phyloP scores from a whole-genome alignment of 2,797 vertebrate genomes.

The Rousettus madagascariensis region DNA sequence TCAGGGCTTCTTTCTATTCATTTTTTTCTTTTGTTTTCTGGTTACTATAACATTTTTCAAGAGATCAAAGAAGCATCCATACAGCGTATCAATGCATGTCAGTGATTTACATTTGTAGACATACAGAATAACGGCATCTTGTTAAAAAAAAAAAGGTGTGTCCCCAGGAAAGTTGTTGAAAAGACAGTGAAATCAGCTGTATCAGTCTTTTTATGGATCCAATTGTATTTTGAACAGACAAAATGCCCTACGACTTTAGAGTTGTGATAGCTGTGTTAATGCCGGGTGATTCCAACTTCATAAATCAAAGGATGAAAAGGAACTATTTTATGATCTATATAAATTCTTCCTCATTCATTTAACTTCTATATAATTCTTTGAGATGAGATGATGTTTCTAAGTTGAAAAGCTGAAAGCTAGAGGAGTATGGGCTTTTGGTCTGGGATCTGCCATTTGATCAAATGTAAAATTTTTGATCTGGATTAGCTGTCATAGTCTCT shows the following conservation, averaged over 20 bases:
- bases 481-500: background rate
- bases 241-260: constrained; percentile 29
- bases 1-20: constrained; percentile 42
- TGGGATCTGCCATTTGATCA: constrained; percentile 30
- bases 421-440: background rate
- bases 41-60: constrained; percentile 48
- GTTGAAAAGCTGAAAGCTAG: constrained; percentile 5
- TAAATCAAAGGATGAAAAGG: constrained; percentile 8
- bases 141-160: constrained; percentile 57
- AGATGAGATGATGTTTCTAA: background rate
- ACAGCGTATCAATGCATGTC: background rate
- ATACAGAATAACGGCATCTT: constrained; percentile 56
- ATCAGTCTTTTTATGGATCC: constrained; percentile 26
- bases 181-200: constrained; percentile 36
- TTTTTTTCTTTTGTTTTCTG: constrained; percentile 58
- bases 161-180: constrained; percentile 62
- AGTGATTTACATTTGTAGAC: constrained; percentile 24
- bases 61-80: constrained; percentile 65
- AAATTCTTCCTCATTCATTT: background rate
- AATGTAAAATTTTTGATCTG: background rate
- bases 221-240: constrained; percentile 49
- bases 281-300: background rate
- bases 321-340: background rate
- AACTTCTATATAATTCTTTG: background rate
- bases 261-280: background rate